These are phyloP conservation scores for Diplazon laetatorius DNA, from an alignment of 2,888 invertebrate species.

Conservation along the genomic window DNA sequence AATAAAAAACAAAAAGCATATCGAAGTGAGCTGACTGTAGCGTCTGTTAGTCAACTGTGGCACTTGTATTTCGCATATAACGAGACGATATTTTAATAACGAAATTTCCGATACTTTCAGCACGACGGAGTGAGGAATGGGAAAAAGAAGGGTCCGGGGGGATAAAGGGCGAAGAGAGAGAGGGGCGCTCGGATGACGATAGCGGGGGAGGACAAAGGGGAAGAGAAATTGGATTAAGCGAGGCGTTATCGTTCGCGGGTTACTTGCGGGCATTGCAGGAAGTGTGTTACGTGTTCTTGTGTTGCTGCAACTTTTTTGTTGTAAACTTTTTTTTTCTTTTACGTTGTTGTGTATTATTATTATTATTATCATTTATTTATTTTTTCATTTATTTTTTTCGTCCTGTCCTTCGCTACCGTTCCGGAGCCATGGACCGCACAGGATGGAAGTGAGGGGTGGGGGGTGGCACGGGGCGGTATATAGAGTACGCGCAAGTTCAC, in stretches of 20 bases:
- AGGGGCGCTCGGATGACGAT: background rate
- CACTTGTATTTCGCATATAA: conserved; percentile 33
- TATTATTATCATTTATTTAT: too few species aligned
- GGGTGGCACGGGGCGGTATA: background rate
- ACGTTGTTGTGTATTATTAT: too few species aligned
- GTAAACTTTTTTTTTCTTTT: conserved; percentile 16
- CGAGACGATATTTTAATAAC: conserved; percentile 36
- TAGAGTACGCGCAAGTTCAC: conserved; percentile 36
- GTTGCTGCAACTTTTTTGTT: conserved; percentile 42
- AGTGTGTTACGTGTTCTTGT: conserved; percentile 52
- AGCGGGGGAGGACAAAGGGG: conserved; percentile 18
- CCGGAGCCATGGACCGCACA: background rate
- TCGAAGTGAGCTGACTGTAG: background rate
- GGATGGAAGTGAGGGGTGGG: too few species aligned
- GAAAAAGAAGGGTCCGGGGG: background rate
- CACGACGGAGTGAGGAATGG: conserved; percentile 11
- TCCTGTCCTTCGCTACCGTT: conserved; percentile 16
- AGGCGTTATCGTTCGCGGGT: conserved; percentile 61
- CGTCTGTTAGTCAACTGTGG: conserved; percentile 15
- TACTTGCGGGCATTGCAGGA: conserved; percentile 48
- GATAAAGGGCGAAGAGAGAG: background rate
- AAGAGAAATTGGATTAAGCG: conserved; percentile 59
- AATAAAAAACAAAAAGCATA: background rate
- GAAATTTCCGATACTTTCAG: conserved; percentile 43
- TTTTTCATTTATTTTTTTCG: conserved; percentile 12